Percentiles rank a stretch among this genome's conserved stretches.
Conservation (phyloP, 2,113 vertebrate species). For the Laticauda laticaudata region DNA sequence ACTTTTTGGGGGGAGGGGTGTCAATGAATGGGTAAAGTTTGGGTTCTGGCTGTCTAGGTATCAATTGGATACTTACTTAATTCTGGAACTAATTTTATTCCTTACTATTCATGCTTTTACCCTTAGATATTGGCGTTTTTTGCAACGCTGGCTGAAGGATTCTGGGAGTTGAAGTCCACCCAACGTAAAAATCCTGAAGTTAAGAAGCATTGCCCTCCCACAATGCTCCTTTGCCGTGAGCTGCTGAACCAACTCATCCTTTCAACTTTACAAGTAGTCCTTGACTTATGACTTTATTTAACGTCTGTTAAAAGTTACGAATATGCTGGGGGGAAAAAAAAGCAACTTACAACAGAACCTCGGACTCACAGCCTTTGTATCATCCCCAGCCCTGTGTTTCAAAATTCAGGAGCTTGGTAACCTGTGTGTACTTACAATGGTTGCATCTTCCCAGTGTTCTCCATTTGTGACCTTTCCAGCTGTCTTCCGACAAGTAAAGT, state of each 20-base stretch:
- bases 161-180: not conserved
- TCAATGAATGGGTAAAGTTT: not conserved
- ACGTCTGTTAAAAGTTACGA: no score
- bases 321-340: no score
- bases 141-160: not conserved
- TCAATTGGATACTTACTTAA: not conserved
- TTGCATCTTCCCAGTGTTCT: no score
- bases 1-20: not conserved
- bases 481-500: no score
- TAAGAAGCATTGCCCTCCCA: not conserved
- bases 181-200: not conserved
- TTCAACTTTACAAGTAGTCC: not conserved
- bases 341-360: no score
- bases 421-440: no score
- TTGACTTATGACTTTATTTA: no score
- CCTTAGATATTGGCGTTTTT: not conserved
- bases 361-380: no score
- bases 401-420: no score
- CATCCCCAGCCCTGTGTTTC: no score
- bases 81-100: not conserved
- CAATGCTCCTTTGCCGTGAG: not conserved
- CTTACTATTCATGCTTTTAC: not conserved
- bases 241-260: not conserved
- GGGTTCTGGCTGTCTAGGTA: not conserved
- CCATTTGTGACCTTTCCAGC: no score